Evolutionary conservation across 1,140 invertebrate species (phyloP), one percentile per base, ranked within the genome.

Genomic region (Eufriesea mexicana): DNA sequence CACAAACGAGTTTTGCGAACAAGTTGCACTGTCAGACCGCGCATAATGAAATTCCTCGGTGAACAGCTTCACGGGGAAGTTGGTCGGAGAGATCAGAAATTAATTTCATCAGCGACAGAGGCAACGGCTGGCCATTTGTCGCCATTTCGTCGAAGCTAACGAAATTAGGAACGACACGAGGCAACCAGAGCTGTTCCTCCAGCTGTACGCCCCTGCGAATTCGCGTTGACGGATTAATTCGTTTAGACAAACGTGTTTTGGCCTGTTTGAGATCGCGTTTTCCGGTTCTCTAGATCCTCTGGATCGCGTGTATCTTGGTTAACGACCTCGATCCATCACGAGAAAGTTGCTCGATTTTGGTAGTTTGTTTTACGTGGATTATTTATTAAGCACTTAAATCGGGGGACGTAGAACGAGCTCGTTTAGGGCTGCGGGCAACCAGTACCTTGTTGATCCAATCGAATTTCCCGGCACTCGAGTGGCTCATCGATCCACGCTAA

Each of bases 401-500:
- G 5, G 5, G 5, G 28, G 25, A n/a, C 35, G 42, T 59, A 54
- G 54, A 64, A 80, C 57, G 59, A 42, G 49, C 47, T 62, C 79
- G 55, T 49, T 66, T 49, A 20, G 42, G 49, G 35, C 18, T 25
- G 35, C 71, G 18, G 72, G 16, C 25, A 25, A 57, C 61, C 72
- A 61, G 55, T 55, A 68, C 73, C 76, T 76, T 76, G 79, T 82
- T 68, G 73, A 77, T 82, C 73, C 72, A 70, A 82, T 77, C 80
- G 64, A 82, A 82, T 77, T 70, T 66, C 20, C 51, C 25, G 45
- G 16, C 51, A 54, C 54, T 77, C 73, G 73, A 82, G 73, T 76
- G 73, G 62, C 62, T 47, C 54, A 76, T 82, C 79, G 73, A 82
- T 76, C 18, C 68, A 18, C 57, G 49, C 55, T 73, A 80, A 73